A percentile compares a stretch with the other conserved stretches of the same genome.
These are phyloP conservation scores for Styela plicata DNA, from an alignment of 23 tunicate genomes.

Conservation along the genomic window DNA sequence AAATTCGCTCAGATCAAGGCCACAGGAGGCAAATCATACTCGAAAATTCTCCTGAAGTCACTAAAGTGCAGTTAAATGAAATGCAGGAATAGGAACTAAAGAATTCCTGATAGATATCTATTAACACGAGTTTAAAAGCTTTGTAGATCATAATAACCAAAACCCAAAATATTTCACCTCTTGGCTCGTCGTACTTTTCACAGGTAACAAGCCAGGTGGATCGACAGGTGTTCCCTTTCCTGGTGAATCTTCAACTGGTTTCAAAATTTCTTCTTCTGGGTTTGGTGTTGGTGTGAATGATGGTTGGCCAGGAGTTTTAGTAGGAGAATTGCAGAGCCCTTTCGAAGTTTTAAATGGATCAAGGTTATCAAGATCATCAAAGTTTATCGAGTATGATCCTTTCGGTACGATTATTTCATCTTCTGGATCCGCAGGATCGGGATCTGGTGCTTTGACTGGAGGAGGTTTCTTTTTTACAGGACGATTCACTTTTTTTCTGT, in stretches of 20 bases:
- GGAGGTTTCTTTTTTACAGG: background rate
- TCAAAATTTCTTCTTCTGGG: background rate
- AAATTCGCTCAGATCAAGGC: too few relatives aligned
- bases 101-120: too few relatives aligned
- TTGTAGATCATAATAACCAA: too few relatives aligned
- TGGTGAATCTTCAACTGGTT: background rate
- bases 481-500: background rate
- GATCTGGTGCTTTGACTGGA: background rate
- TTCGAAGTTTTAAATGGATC: slow-evolving; percentile 23
- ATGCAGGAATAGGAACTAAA: too few relatives aligned
- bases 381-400: slow-evolving; percentile 19
- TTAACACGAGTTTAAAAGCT: too few relatives aligned
- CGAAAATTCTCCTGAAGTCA: too few relatives aligned
- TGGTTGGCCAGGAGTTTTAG: background rate
- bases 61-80: too few relatives aligned
- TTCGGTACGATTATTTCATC: slow-evolving; percentile 17
- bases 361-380: slow-evolving; percentile 16
- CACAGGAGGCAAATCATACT: too few relatives aligned
- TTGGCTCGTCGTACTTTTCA: too few relatives aligned
- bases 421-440: background rate
- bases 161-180: too few relatives aligned
- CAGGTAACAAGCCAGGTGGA: background rate
- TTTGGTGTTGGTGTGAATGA: background rate
- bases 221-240: background rate
- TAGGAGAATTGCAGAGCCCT: slow-evolving; percentile 21